A percentile compares a stretch with the other conserved stretches of the same genome.
phyloP scores from a whole-genome alignment of 2,888 invertebrate genomes.

The Molorchus minor region DNA sequence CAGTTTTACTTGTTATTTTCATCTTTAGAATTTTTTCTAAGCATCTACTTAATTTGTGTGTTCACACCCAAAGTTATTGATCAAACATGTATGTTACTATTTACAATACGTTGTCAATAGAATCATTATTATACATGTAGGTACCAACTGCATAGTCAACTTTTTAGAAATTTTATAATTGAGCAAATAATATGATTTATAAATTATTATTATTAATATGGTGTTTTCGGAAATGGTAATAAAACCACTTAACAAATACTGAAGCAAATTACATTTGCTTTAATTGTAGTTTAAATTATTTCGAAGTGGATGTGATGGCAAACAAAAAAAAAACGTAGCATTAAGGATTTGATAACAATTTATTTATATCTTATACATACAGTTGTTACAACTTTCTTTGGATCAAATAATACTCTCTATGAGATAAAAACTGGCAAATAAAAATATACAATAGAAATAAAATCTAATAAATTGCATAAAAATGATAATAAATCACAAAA shows the following conservation, averaged over 20 bases:
- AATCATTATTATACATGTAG: too few relatives aligned
- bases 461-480: too few relatives aligned
- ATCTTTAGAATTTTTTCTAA: slow-evolving; percentile 28
- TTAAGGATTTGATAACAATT: slow-evolving; percentile 5
- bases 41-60: background rate
- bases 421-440: slow-evolving; percentile 16
- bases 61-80: slow-evolving; percentile 1
- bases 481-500: too few relatives aligned
- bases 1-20: slow-evolving; percentile 70
- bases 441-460: too few relatives aligned
- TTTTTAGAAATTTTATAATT: too few relatives aligned
- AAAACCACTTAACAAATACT: too few relatives aligned
- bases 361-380: slow-evolving; percentile 11
- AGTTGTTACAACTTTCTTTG: slow-evolving; percentile 21
- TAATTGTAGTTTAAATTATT: background rate
- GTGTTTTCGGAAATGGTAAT: too few relatives aligned
- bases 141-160: too few relatives aligned
- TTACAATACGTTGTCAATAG: too few relatives aligned
- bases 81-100: slow-evolving; percentile 13
- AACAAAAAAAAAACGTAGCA: background rate
- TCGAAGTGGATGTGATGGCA: background rate
- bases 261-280: too few relatives aligned
- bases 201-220: too few relatives aligned
- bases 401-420: slow-evolving; percentile 22
- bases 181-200: too few relatives aligned